phyloP scores from a whole-genome alignment of 2,888 invertebrate genomes.

The Rapana venosa region DNA sequence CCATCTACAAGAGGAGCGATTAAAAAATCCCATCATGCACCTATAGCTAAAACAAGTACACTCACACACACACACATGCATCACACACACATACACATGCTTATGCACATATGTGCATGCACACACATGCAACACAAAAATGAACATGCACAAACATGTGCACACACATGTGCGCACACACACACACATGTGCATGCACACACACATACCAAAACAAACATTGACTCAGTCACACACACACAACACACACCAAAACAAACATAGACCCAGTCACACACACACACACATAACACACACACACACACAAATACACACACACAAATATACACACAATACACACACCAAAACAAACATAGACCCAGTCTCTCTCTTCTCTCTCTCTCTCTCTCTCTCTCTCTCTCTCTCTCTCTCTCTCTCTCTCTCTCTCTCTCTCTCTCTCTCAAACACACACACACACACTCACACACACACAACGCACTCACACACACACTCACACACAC shows the following conservation, averaged over 20 bases:
- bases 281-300: background rate
- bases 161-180: background rate
- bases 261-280: background rate
- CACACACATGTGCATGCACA: background rate
- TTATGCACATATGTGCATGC: background rate
- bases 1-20: no score
- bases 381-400: no score
- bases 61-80: background rate
- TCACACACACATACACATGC: no score
- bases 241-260: background rate
- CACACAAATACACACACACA: slow-evolving; percentile 1
- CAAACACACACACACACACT: no score
- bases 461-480: background rate
- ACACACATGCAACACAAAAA: background rate
- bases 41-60: background rate
- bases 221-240: no score
- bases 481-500: slow-evolving; percentile 10
- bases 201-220: background rate
- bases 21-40: no score
- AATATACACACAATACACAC: background rate
- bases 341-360: background rate
- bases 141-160: background rate
- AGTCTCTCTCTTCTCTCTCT: no score
- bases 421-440: no score
- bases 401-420: no score